phyloP scores from a whole-genome alignment of 2,797 vertebrate genomes.

The Etheostoma nigrum region DNA sequence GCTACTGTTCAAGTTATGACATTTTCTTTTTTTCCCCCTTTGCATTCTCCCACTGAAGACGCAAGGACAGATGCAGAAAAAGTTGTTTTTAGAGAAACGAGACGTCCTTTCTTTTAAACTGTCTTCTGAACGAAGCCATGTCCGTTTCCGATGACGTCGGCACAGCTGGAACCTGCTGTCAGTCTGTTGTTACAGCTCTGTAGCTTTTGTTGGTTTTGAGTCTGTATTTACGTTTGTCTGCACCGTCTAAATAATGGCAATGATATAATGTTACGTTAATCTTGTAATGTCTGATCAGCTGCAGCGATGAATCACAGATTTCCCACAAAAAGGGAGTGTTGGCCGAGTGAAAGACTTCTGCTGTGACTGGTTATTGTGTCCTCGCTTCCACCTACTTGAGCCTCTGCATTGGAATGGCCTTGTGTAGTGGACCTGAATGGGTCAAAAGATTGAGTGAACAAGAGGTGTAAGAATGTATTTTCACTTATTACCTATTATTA shows the following conservation, averaged over 20 bases:
- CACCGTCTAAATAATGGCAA: neutral
- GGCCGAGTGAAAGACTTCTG: neutral
- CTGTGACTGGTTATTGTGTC: too few relatives aligned
- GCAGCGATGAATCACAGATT: neutral
- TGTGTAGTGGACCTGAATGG: too few relatives aligned
- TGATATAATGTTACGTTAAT: neutral
- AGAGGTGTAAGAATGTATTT: neutral
- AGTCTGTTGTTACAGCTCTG: neutral
- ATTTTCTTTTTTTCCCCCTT: constrained; percentile 15
- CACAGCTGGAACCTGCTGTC: constrained; percentile 2
- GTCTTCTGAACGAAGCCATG: neutral
- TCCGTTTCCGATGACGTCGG: neutral
- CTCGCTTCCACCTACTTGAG: too few relatives aligned
- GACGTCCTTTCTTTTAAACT: neutral
- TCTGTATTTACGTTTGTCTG: neutral
- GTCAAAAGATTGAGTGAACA: neutral
- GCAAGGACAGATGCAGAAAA: neutral
- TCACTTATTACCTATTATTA: neutral
- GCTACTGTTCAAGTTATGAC: constrained; percentile 31
- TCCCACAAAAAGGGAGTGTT: too few relatives aligned
- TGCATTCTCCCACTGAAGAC: neutral
- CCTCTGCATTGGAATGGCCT: too few relatives aligned
- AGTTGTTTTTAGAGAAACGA: neutral
- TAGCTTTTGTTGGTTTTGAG: neutral
- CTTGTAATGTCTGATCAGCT: neutral